Percentiles rank a stretch among this genome's conserved stretches.
Conservation (phyloP, 2,797 vertebrate genomes). For the Anolis apletophallus region DNA sequence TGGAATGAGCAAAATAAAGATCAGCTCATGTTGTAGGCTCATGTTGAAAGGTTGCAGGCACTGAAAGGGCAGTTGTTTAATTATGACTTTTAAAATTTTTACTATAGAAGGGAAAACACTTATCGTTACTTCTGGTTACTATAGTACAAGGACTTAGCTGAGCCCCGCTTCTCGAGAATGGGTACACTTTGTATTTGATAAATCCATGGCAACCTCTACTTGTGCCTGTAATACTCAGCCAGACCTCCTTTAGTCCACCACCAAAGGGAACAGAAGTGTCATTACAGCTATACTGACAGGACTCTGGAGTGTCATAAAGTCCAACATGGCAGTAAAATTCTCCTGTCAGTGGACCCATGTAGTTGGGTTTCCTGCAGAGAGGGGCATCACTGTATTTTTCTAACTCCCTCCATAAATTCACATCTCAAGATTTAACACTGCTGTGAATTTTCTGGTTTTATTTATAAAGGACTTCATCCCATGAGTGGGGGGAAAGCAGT, state of each 20-base stretch:
- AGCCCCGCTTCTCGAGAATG: neutral
- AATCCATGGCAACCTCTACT: neutral
- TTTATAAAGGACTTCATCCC: neutral
- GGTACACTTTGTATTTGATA: neutral
- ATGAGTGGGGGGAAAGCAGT: no score
- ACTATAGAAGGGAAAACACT: neutral
- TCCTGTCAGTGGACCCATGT: neutral
- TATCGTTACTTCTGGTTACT: no score
- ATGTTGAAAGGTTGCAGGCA: no score
- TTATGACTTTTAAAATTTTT: neutral
- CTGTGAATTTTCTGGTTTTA: constrained; percentile 30
- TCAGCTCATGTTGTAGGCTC: neutral
- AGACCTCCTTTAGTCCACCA: neutral
- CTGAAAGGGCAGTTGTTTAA: no score
- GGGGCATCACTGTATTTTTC: neutral
- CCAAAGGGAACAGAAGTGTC: neutral
- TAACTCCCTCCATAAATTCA: neutral
- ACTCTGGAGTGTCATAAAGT: neutral
- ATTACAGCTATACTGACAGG: neutral
- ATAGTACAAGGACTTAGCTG: neutral
- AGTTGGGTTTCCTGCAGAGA: neutral
- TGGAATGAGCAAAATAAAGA: neutral
- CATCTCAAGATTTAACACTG: neutral
- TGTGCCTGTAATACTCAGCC: neutral
- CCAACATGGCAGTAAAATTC: neutral